Conservation (phyloP, 2,888 invertebrate genomes). For the Euzophera pinguis region DNA sequence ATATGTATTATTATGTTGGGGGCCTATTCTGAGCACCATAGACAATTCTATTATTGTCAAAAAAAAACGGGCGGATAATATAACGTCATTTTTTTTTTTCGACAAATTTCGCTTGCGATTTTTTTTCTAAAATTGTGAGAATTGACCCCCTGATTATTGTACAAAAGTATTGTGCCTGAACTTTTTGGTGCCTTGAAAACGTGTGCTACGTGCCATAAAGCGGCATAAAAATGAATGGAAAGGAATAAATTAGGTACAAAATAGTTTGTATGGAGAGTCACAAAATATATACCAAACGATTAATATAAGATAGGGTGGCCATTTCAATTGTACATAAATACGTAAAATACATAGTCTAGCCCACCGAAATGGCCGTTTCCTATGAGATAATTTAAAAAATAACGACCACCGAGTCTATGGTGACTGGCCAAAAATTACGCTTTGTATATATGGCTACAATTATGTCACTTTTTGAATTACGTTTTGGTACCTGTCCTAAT, state of each 20-base stretch:
- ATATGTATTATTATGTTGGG: constrained; percentile 1
- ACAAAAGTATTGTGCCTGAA: constrained; percentile 56
- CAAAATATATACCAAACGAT: constrained; percentile 77
- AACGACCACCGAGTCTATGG: constrained; percentile 63
- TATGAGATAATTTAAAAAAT: constrained; percentile 28
- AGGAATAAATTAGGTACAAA: constrained; percentile 57
- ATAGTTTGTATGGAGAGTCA: constrained; percentile 68
- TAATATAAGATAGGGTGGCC: constrained; percentile 55
- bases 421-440: constrained; percentile 69
- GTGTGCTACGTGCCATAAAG: constrained; percentile 53
- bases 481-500: constrained; percentile 29
- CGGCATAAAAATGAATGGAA: constrained; percentile 33
- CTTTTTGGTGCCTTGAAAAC: constrained; percentile 53
- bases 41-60: too few species aligned
- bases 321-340: constrained; percentile 62
- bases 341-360: constrained; percentile 55
- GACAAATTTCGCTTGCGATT: too few species aligned
- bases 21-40: too few species aligned
- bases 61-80: too few species aligned
- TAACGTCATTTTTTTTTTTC: too few species aligned
- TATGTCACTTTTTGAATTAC: constrained; percentile 19
- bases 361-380: constrained; percentile 62
- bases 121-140: too few species aligned
- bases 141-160: constrained; percentile 27
- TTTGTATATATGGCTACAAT: constrained; percentile 64